Conservation (phyloP, 2,888 invertebrate genomes). For the Leucania comma region DNA sequence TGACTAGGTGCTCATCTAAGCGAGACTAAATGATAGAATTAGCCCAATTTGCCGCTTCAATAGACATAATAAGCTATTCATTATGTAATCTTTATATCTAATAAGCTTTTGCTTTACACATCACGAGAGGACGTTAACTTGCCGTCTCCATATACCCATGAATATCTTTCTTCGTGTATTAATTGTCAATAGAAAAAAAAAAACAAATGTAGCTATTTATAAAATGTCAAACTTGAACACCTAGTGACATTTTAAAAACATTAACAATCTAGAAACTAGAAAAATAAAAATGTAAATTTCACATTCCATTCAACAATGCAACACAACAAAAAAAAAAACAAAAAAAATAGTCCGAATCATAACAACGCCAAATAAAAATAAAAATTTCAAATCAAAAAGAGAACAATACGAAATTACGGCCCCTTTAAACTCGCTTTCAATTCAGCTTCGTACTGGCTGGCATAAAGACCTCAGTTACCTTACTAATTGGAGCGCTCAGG, state of each 20-base stretch:
- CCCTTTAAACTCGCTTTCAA: slow-evolving; percentile 52
- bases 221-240: background rate
- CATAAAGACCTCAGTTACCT: slow-evolving; percentile 57
- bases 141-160: background rate
- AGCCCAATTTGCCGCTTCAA: slow-evolving; percentile 50
- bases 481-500: slow-evolving; percentile 85
- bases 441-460: slow-evolving; percentile 36
- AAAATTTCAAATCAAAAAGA: slow-evolving; percentile 41
- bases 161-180: background rate
- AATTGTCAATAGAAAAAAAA: background rate
- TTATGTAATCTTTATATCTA: slow-evolving; percentile 35
- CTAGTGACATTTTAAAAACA: background rate
- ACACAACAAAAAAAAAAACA: background rate
- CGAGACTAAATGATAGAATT: slow-evolving; percentile 44
- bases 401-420: slow-evolving; percentile 41
- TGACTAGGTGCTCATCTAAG: slow-evolving; percentile 23
- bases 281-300: slow-evolving; percentile 5
- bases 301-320: slow-evolving; percentile 10
- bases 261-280: background rate
- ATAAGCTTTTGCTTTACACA: slow-evolving; percentile 26
- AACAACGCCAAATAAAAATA: background rate
- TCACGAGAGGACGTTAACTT: slow-evolving; percentile 6
- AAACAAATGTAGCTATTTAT: background rate
- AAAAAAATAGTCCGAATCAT: background rate
- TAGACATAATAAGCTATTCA: slow-evolving; percentile 31